Percentiles rank a stretch among this genome's conserved stretches.
Conservation (phyloP, 2,113 vertebrate genomes). For the Benitochromis conjunctus region DNA sequence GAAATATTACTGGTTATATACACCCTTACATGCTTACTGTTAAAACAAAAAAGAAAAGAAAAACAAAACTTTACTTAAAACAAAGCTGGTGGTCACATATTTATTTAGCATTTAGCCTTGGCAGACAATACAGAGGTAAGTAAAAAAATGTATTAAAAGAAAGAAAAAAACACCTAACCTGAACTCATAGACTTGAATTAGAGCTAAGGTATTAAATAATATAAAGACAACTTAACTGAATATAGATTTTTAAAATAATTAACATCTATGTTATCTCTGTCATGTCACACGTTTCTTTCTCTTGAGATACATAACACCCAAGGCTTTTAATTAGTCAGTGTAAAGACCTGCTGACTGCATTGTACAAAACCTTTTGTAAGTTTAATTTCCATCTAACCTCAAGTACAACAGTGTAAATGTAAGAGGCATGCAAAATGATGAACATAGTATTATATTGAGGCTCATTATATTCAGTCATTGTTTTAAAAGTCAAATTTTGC, state of each 20-base stretch:
- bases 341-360: not conserved
- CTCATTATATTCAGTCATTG: not conserved
- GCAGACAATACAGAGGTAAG: slow-evolving; percentile 45
- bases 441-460: not conserved
- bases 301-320: slow-evolving; percentile 24
- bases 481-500: not conserved
- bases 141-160: not conserved
- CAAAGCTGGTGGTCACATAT: not conserved
- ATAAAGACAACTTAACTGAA: not conserved
- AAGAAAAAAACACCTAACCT: not conserved
- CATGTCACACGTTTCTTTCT: not conserved
- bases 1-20: not conserved
- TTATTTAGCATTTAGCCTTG: not conserved
- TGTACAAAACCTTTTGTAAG: not conserved
- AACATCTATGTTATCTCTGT: not conserved
- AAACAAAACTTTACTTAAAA: not conserved
- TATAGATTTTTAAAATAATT: not conserved
- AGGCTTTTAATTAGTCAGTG: slow-evolving; percentile 21
- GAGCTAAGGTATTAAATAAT: not conserved
- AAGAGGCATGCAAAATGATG: not conserved
- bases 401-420: not conserved
- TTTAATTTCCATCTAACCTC: not conserved
- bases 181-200: not conserved
- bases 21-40: not conserved
- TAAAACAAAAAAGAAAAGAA: rapidly evolving